A percentile compares a stretch with the other conserved stretches of the same genome.
These are phyloP conservation scores for Caloenas nicobarica DNA, from an alignment of 2,113 vertebrate genomes.

Conservation along the genomic window DNA sequence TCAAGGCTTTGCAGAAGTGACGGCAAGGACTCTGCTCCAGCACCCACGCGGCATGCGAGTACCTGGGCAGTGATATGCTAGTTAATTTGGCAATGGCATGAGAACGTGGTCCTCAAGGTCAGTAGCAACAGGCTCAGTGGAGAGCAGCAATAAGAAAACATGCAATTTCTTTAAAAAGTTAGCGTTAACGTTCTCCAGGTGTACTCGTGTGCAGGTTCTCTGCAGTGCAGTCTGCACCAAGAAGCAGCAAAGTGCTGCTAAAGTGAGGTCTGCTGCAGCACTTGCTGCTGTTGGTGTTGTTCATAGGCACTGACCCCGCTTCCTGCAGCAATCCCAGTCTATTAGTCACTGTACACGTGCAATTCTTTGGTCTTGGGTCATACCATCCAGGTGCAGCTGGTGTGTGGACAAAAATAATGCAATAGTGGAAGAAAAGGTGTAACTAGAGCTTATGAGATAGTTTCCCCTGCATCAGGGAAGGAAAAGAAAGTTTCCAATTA, in stretches of 20 bases:
- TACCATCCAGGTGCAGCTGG: too few species aligned
- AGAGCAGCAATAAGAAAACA: not conserved
- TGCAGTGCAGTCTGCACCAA: rapidly evolving
- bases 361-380: rapidly evolving
- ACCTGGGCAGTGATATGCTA: not conserved
- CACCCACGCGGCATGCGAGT: rapidly evolving
- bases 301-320: rapidly evolving
- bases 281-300: not conserved
- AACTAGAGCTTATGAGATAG: not conserved
- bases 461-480: not conserved
- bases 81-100: not conserved
- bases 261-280: not conserved
- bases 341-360: rapidly evolving
- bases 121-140: not conserved
- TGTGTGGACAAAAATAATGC: not conserved
- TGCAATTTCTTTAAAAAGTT: not conserved
- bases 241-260: not conserved
- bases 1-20: not conserved
- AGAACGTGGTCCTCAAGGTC: not conserved
- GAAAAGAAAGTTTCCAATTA: not conserved
- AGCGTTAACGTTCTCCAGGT: not conserved
- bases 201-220: not conserved
- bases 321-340: not conserved
- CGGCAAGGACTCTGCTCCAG: not conserved
- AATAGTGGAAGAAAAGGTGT: not conserved